These are phyloP conservation scores for Calliphora vomitoria DNA, from an alignment of 2,888 invertebrate species.

Conservation along the genomic window DNA sequence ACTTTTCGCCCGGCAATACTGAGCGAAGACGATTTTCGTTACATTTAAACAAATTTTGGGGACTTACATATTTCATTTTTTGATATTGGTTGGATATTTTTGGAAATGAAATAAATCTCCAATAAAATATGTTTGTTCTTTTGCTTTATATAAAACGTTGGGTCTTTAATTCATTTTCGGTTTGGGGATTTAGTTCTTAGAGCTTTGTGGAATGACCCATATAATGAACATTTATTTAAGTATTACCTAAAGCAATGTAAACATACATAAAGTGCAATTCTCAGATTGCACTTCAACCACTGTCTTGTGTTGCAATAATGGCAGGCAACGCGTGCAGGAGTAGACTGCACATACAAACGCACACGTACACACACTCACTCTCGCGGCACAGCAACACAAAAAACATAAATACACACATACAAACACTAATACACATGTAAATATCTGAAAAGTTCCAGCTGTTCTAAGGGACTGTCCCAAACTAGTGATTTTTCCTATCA, in stretches of 20 bases:
- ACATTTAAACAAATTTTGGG: too few relatives aligned
- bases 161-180: too few relatives aligned
- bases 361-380: neutral
- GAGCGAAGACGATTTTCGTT: too few relatives aligned
- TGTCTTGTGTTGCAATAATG: constrained; percentile 59
- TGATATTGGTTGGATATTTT: too few relatives aligned
- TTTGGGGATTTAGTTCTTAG: too few relatives aligned
- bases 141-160: too few relatives aligned
- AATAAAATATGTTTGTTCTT: too few relatives aligned
- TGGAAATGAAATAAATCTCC: too few relatives aligned
- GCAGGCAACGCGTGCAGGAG: constrained; percentile 67
- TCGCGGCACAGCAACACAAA: neutral
- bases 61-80: too few relatives aligned
- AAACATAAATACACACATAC: neutral
- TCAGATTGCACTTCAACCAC: constrained; percentile 67
- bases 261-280: constrained; percentile 65
- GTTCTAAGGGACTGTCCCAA: too few relatives aligned
- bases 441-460: neutral
- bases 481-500: too few relatives aligned
- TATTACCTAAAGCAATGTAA: constrained; percentile 55
- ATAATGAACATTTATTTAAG: constrained; percentile 34
- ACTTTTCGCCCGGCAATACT: too few relatives aligned
- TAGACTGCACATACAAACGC: constrained; percentile 29
- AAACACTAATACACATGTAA: constrained; percentile 7
- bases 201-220: constrained; percentile 58